Evolutionary conservation across 1,140 invertebrate genomes (phyloP), one percentile per base, ranked within the genome.

Genomic region (Neodiprion pinetum): DNA sequence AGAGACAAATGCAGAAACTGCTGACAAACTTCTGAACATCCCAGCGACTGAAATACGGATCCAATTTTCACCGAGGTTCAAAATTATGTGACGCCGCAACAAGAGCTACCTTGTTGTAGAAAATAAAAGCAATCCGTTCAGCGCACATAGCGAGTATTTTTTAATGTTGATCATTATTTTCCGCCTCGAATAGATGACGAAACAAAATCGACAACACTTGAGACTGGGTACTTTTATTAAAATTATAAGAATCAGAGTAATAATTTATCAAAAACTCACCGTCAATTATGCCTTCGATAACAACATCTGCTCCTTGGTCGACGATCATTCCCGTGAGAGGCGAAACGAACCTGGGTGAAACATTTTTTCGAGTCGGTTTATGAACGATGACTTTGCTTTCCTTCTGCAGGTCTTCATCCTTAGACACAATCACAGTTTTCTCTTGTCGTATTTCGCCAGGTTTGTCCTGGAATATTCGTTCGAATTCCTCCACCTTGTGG

Each of bases 311-410:
- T 53, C 92, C 92, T 87, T 96, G 94, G 84, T 94, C 94, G 0
- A 95, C 92, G 77, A 95, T 95, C 87, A 92, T 93, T 23, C 94
- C 93, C 11, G 92, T 91, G 7, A 95, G 85, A 0, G 93, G 93
- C 1, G 91, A 91, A 1, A 93, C 88, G 79, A 95, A 95, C 74
- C 92, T 90, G 0, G 93, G 93, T 1, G 93, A 90, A 10, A 90
- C 88, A 61, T 90, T 86, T 81, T 91, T 93, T 75, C 91, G 87
- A 1, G 83, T 78, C 23, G 90, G 86, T 72, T 92, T 93, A 72
- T 82, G 79, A 40, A 85, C 48, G 48, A 73, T 73, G 28, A 74
- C 50, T 67, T 17, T 67, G 80, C 81, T 17, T 71, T 76, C 80
- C 76, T 78, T 75, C 74, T 82, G 80, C 47, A 84, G 81, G 67